A percentile compares a stretch with the other conserved stretches of the same genome.
Conservation (phyloP, 2,888 invertebrate genomes). For the Orthosia cruda region DNA sequence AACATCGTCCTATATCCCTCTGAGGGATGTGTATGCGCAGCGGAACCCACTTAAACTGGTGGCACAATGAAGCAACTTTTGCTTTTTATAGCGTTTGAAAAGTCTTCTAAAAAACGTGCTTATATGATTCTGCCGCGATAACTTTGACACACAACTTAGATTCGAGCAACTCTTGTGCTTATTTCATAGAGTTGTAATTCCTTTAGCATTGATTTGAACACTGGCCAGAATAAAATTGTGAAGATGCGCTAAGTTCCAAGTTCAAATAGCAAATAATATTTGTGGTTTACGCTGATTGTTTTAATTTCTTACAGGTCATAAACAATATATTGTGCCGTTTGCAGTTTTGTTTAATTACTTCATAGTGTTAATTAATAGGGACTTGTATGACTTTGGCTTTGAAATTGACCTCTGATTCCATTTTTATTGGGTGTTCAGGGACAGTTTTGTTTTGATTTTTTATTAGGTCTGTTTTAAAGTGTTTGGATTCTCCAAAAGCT, state of each 20-base stretch:
- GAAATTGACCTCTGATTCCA: constrained; percentile 41
- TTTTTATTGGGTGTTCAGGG: constrained; percentile 31
- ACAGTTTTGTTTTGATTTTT: constrained; percentile 25
- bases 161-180: constrained; percentile 35
- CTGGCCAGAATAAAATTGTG: constrained; percentile 62
- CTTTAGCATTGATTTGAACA: neutral
- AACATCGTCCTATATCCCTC: constrained; percentile 77
- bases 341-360: constrained; percentile 24
- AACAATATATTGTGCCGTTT: constrained; percentile 33
- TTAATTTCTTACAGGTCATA: constrained; percentile 69
- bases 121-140: constrained; percentile 73
- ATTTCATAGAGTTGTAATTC: constrained; percentile 57
- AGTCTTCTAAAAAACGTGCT: constrained; percentile 87
- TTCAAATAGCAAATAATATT: constrained; percentile 73
- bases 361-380: constrained; percentile 21
- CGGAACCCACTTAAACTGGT: constrained; percentile 83
- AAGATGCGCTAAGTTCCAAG: constrained; percentile 80
- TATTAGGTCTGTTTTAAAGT: neutral
- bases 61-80: constrained; percentile 76
- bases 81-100: constrained; percentile 87
- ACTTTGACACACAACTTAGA: constrained; percentile 53
- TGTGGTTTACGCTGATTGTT: constrained; percentile 72
- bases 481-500: neutral
- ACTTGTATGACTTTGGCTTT: constrained; percentile 34
- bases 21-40: constrained; percentile 76